Conservation (phyloP, 1,140 invertebrate species). For the Tetramorium simillimum region DNA sequence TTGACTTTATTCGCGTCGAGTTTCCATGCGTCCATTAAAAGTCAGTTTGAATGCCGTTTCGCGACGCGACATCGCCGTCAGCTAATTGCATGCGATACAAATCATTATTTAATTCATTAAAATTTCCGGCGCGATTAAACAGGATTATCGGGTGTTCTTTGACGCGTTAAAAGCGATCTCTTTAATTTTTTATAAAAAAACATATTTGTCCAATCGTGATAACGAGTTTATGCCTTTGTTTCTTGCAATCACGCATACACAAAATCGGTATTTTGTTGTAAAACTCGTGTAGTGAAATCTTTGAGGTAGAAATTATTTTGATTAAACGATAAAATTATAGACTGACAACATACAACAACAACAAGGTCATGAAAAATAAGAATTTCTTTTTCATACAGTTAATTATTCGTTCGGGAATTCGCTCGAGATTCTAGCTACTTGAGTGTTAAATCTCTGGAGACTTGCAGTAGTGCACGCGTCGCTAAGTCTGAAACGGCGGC, state of each 20-base stretch:
- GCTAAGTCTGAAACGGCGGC: neutral
- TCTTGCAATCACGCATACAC: neutral
- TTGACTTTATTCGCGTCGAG: slow-evolving; percentile 47
- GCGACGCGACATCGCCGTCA: slow-evolving; percentile 25
- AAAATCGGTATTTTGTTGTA: slow-evolving; percentile 2
- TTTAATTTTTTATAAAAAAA: slow-evolving; percentile 28
- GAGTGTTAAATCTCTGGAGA: slow-evolving; percentile 32
- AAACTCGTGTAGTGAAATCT: neutral
- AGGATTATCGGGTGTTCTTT: slow-evolving; percentile 34
- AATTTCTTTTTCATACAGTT: neutral
- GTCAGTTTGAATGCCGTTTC: slow-evolving; percentile 29
- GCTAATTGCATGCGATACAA: slow-evolving; percentile 60
- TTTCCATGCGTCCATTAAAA: slow-evolving; percentile 40
- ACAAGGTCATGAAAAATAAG: neutral
- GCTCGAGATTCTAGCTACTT: neutral
- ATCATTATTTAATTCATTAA: slow-evolving; percentile 58
- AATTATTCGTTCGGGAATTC: slow-evolving; percentile 13
- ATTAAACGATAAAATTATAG: neutral
- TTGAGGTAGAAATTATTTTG: neutral
- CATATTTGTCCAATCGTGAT: neutral
- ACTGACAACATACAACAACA: too few relatives aligned
- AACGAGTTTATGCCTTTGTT: slow-evolving; percentile 18
- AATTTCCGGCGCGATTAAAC: slow-evolving; percentile 50
- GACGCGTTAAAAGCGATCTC: slow-evolving; percentile 25
- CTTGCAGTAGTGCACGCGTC: slow-evolving; percentile 3